Base-by-base conservation (phyloP, 2,888 invertebrate genomes). In the Agonopterix arenella region DNA sequence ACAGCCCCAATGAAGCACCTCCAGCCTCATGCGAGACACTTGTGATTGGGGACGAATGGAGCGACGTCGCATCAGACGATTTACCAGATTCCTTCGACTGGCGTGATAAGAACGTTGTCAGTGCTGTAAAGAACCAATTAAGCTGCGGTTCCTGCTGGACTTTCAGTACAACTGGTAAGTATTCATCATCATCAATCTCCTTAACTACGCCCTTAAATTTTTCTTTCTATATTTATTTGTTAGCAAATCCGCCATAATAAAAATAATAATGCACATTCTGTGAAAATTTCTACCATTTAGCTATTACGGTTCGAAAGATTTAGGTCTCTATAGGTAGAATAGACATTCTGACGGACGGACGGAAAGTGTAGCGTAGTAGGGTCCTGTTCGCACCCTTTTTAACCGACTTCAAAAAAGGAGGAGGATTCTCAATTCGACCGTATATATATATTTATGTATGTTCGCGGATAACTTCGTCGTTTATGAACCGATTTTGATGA, bases 121-220 rank as follows among this genome's bases (percentile, higher is more conserved):
- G 96, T 1, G 85, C 83, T 0, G 90, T 96, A 11, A 96, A 96
- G 70, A 90, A 95, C 80, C 96, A 97, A 84, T 93, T 91, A 13
- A 76, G 78, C 46, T 96, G 96, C 72, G 95, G 95, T 28, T 93
- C 94, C 38, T 96, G 96, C 81, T 97, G 95, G 95, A 91, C 96
- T 38, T 73, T 70, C 45, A 62, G 65, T 49, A 8, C 58, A 1
- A 49, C 47, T 44, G 70, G 70, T 67, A 47, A 50, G 54, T 28
- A 18, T n/a, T 16, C 13, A 13, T 13, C 1, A 13, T 13, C 2
- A 13, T 13, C 1, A 13, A 10, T 38, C n/a, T n/a, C n/a, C n/a
- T n/a, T n/a, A n/a, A n/a, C n/a, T 38, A 9, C 10, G 1, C 9
- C 9, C 10, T 38, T 38, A 9, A 9, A 2, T 9, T 8, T 38